Base-by-base conservation (phyloP, 2,888 invertebrate species). In the Megaustenia siamemsis region DNA sequence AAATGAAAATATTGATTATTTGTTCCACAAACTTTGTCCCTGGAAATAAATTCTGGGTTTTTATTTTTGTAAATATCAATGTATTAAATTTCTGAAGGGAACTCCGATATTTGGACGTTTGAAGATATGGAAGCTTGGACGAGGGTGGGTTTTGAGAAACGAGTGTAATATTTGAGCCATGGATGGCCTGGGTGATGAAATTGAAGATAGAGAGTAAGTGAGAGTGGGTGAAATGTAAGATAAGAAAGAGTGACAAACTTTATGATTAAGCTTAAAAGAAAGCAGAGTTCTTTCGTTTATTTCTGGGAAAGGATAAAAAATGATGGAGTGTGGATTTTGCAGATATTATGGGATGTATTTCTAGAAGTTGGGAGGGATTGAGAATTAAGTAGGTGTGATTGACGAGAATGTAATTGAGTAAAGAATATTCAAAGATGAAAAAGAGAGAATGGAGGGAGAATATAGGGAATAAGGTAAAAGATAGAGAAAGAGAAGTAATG, bases 1-100 rank as follows among this genome's bases (percentile, higher is more conserved):
- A 82, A 83, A 83, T 83, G 83, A 83, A 83, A 83, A 83, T 83
- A 83, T 83, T 75, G 83, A 83, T 83, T 73, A 73, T 73, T 83
- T 83, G 63, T 83, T 66, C 66, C 77, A 68, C 45, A 83, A 76
- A 83, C 68, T 66, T 43, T 83, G 68, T 76, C 68, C 77, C 76
- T 53, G 12, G 40, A 49, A 83, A 77, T 77, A 76, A 77, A 83
- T 83, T 77, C 83, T n/a, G 32, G 53, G 71, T 71, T 82, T 56
- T 32, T 49, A 21, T 69, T 43, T 69, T 4, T 82, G 75, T 82
- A 66, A 45, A 75, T 63, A 82, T 75, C 66, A 82, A 76, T 75
- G 82, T 82, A 82, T 82, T 82, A 82, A 75, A 82, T 82, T 82
- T 82, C 82, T 82, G 83, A 76, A 76, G 68, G 77, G 53, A 38